phyloP scores from a whole-genome alignment of 2,113 vertebrate species.

The Thamnaconus septentrionalis region DNA sequence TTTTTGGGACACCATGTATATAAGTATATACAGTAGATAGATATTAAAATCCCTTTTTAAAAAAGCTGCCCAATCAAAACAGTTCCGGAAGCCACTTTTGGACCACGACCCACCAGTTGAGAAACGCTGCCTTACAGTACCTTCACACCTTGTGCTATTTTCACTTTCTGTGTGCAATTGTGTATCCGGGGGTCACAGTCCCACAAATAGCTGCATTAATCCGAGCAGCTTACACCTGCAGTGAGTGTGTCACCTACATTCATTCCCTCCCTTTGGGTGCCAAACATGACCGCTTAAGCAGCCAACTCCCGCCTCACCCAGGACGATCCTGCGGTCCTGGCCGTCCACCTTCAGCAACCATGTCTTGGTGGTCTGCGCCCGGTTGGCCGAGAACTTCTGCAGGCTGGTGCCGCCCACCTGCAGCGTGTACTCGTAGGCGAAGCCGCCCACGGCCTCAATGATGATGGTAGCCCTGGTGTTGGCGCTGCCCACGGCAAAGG shows the following conservation, averaged over 20 bases:
- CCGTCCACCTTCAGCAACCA: slow-evolving; percentile 86
- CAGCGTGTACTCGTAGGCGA: slow-evolving; percentile 92
- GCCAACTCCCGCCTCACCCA: slow-evolving; percentile 78
- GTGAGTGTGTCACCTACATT: not conserved
- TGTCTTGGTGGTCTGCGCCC: slow-evolving; percentile 86
- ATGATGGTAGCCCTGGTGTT: slow-evolving; percentile 86
- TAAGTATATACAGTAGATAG: no score
- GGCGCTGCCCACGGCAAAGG: slow-evolving; percentile 83
- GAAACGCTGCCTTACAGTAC: no score
- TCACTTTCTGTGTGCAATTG: no score
- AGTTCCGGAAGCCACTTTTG: no score
- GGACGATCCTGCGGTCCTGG: slow-evolving; percentile 84
- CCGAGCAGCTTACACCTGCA: not conserved
- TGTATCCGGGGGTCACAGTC: not conserved
- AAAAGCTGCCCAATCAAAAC: no score
- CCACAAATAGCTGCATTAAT: not conserved
- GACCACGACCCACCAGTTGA: no score
- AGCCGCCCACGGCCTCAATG: slow-evolving; percentile 89
- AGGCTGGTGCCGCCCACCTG: slow-evolving; percentile 89
- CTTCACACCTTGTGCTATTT: no score
- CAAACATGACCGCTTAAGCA: no score
- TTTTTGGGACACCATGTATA: no score
- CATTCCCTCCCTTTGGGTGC: not conserved
- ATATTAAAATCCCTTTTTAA: no score
- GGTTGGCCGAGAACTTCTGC: slow-evolving; percentile 85